Conservation (phyloP, 2,888 invertebrate genomes). For the Heliconius charithonia region DNA sequence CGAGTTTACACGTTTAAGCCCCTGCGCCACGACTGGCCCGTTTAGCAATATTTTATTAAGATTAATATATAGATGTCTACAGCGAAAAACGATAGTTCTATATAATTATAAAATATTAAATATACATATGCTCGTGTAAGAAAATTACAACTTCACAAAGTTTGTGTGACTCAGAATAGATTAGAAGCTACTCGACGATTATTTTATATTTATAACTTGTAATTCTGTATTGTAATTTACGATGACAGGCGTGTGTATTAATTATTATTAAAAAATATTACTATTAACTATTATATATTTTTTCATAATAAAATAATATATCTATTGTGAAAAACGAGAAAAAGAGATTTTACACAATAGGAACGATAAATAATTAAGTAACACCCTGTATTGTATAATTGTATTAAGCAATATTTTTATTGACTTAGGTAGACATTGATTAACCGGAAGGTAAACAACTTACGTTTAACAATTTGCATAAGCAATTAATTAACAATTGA, state of each 20-base stretch:
- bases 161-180: not conserved
- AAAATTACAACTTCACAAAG: not conserved
- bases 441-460: not conserved
- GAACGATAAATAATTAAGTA: not conserved
- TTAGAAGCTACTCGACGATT: conserved; percentile 5
- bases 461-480: not conserved
- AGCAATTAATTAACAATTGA: not conserved
- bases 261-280: not conserved
- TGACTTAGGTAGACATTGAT: not conserved
- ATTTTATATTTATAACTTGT: not conserved
- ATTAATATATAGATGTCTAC: not conserved
- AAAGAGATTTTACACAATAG: not conserved
- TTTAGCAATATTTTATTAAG: not conserved
- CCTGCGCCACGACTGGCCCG: too few species aligned
- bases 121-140: not conserved
- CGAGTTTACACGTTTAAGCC: too few species aligned
- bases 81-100: not conserved
- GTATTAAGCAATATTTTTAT: not conserved
- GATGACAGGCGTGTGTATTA: not conserved
- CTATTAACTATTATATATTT: not conserved
- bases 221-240: not conserved
- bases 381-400: not conserved
- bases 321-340: not conserved
- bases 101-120: not conserved
- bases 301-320: not conserved